Conservation (phyloP, 1,140 invertebrate species). For the Bombus huntii region DNA sequence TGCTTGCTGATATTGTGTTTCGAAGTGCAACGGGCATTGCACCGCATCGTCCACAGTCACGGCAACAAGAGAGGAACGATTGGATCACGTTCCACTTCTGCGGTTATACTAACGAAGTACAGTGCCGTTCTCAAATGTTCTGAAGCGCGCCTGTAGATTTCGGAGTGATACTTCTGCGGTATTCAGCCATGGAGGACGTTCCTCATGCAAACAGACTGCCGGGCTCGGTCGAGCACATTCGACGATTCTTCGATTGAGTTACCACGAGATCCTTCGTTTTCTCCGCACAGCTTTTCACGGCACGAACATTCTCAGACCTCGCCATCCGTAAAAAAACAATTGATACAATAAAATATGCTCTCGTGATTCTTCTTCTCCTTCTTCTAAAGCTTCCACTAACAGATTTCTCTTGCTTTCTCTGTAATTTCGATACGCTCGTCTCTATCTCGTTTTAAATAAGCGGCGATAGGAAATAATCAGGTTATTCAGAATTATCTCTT, state of each 20-base stretch:
- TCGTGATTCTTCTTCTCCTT: background rate
- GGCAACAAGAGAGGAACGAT: slow-evolving; percentile 56
- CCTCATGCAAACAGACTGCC: slow-evolving; percentile 8
- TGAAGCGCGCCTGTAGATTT: slow-evolving; percentile 30
- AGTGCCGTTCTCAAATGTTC: slow-evolving; percentile 52
- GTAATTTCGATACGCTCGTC: background rate
- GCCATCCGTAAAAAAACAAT: background rate
- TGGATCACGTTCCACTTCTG: slow-evolving; percentile 66
- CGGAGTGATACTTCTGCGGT: slow-evolving; percentile 23
- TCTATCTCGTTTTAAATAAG: background rate
- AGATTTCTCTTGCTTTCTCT: background rate
- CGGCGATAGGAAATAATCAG: background rate
- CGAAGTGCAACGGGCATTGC: slow-evolving; percentile 53
- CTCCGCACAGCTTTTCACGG: background rate
- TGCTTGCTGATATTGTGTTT: slow-evolving; percentile 50
- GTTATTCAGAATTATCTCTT: background rate
- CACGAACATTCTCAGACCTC: background rate
- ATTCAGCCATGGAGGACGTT: slow-evolving; percentile 23
- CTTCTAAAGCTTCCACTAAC: background rate
- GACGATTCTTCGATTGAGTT: slow-evolving; percentile 31
- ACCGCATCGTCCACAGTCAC: slow-evolving; percentile 44
- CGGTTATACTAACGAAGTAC: slow-evolving; percentile 65
- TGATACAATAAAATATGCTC: background rate
- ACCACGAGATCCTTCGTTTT: background rate
- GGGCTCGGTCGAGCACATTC: background rate